Evolutionary conservation across 2,888 invertebrate genomes (phyloP).

Genomic region (Stenchaetothrips biformis): DNA sequence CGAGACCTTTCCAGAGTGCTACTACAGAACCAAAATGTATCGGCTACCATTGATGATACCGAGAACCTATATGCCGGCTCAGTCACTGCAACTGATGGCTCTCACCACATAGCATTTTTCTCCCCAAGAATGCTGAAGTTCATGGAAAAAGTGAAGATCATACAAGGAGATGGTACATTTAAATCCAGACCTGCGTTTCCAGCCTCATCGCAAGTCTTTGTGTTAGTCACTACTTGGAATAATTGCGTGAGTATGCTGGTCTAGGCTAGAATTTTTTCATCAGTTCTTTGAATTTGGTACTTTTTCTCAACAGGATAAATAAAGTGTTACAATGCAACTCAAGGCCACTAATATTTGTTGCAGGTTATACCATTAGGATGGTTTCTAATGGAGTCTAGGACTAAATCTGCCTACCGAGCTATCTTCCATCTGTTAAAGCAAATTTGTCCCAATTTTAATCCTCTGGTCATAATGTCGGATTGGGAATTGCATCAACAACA

Average conservation of each 20-base stretch:
- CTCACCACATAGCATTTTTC: neutral
- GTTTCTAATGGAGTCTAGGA: neutral
- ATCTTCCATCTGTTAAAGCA: neutral
- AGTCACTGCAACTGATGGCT: neutral
- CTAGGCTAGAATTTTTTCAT: no score
- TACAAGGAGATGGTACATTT: neutral
- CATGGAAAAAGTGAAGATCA: neutral
- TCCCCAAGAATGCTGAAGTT: neutral
- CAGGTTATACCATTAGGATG: neutral
- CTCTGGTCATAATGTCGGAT: neutral
- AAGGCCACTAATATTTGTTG: neutral
- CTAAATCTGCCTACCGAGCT: neutral
- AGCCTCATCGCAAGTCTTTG: neutral
- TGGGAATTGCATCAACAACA: neutral
- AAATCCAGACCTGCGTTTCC: neutral
- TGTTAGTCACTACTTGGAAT: neutral
- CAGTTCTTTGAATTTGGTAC: no score
- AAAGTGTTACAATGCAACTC: no score
- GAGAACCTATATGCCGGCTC: neutral
- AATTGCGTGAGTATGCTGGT: neutral
- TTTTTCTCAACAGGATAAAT: no score
- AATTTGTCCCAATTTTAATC: neutral
- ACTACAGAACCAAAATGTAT: neutral
- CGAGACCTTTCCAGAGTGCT: neutral
- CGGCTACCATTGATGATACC: neutral